Conservation (phyloP, 1,140 invertebrate species). For the Meloidogyne hapla region DNA sequence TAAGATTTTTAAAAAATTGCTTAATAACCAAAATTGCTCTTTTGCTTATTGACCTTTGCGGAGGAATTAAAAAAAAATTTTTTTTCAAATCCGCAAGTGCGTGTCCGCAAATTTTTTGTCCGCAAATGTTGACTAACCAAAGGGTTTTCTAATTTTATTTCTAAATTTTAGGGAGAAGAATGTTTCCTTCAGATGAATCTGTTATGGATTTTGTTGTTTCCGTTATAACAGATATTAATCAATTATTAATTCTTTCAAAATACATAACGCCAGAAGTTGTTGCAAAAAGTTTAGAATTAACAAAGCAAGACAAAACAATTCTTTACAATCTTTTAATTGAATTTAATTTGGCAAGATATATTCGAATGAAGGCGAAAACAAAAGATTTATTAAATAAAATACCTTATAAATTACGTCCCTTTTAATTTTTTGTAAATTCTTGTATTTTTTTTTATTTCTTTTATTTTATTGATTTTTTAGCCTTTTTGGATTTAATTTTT, state of each 20-base stretch:
- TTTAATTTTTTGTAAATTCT: constrained; percentile 1
- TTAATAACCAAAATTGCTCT: too few relatives aligned
- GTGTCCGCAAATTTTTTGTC: too few relatives aligned
- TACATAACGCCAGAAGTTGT: constrained; percentile 31
- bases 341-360: constrained; percentile 42
- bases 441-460: neutral
- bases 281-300: constrained; percentile 32
- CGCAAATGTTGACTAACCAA: too few relatives aligned
- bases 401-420: constrained; percentile 14
- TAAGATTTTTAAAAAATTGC: too few relatives aligned
- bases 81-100: too few relatives aligned
- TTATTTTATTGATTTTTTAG: too few relatives aligned
- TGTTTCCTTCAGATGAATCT: constrained; percentile 40
- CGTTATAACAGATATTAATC: constrained; percentile 36
- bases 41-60: too few relatives aligned
- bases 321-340: constrained; percentile 38
- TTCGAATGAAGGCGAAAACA: constrained; percentile 19
- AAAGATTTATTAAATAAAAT: neutral
- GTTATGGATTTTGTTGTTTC: constrained; percentile 27
- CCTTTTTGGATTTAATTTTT: too few relatives aligned
- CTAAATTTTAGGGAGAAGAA: neutral
- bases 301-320: constrained; percentile 38
- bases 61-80: too few relatives aligned
- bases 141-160: too few relatives aligned
- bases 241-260: constrained; percentile 31